Conservation (phyloP, 2,888 invertebrate species). For the Drosophila peninsularis region DNA sequence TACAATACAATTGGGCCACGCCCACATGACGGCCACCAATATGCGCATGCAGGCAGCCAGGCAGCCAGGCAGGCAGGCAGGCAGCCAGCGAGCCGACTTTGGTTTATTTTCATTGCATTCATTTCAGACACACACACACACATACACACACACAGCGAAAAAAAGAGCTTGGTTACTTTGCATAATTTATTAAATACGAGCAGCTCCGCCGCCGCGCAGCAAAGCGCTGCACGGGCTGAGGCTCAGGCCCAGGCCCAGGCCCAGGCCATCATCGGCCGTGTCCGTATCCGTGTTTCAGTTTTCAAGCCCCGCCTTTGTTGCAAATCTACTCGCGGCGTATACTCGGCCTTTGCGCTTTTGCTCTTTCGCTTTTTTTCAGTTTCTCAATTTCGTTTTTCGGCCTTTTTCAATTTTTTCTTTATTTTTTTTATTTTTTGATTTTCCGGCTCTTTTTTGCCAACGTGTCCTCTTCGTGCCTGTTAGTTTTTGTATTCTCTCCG, state of each 20-base stretch:
- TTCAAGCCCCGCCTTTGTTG: conserved; percentile 36
- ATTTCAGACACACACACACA: conserved; percentile 26
- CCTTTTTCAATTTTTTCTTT: background rate
- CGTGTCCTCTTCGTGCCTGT: conserved; percentile 18
- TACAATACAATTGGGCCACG: conserved; percentile 39
- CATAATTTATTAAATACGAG: conserved; percentile 71
- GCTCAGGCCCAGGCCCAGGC: background rate
- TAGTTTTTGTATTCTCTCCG: conserved; percentile 29
- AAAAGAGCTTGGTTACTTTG: conserved; percentile 62
- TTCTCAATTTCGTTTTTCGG: conserved; percentile 19
- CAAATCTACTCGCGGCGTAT: conserved; percentile 33
- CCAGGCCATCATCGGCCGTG: conserved; percentile 23
- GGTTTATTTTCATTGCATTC: conserved; percentile 50
- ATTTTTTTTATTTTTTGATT: conserved; percentile 11
- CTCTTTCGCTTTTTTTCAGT: conserved; percentile 21
- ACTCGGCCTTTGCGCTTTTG: conserved; percentile 52
- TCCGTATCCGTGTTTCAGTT: conserved; percentile 40
- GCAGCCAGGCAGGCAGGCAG: background rate
- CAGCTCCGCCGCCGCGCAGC: conserved; percentile 1
- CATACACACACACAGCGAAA: conserved; percentile 2
- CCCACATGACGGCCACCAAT: conserved; percentile 34
- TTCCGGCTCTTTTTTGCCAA: conserved; percentile 13
- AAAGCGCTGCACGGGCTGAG: background rate
- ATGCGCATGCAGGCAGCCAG: conserved; percentile 34
- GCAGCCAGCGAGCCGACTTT: conserved; percentile 12